A percentile compares a stretch with the other conserved stretches of the same genome.
These are phyloP conservation scores for Elymnias hypermnestra DNA, from an alignment of 1,140 invertebrate species.

Conservation along the genomic window DNA sequence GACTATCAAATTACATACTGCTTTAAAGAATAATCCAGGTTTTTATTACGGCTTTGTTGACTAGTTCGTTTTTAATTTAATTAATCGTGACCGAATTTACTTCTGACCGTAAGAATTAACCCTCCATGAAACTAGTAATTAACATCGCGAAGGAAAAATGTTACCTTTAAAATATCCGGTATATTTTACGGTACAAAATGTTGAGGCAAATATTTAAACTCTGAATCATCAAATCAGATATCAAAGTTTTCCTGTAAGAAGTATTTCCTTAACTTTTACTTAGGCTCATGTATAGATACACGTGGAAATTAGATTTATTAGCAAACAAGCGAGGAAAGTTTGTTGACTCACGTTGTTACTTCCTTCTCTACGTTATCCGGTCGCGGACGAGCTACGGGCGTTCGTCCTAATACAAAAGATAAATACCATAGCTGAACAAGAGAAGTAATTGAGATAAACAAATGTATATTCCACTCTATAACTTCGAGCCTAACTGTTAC, in stretches of 20 bases:
- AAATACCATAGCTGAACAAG: constrained; percentile 60
- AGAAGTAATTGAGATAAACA: constrained; percentile 65
- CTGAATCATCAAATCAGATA: neutral
- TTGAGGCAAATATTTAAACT: too few relatives aligned
- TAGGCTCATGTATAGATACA: constrained; percentile 4
- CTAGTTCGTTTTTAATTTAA: constrained; percentile 61
- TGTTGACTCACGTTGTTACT: constrained; percentile 53
- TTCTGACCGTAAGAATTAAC: constrained; percentile 46
- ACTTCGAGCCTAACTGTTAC: constrained; percentile 56
- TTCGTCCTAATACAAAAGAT: constrained; percentile 59
- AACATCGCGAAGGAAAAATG: neutral
- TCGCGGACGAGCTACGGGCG: constrained; percentile 28
- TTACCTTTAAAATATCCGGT: neutral
- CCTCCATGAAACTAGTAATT: constrained; percentile 37
- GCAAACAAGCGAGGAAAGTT: constrained; percentile 26
- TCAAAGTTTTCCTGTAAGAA: neutral
- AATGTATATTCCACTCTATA: constrained; percentile 52
- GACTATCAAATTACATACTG: constrained; percentile 3
- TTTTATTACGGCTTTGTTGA: constrained; percentile 44
- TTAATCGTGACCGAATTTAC: constrained; percentile 55
- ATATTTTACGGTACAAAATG: neutral
- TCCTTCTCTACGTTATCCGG: constrained; percentile 49
- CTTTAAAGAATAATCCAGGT: constrained; percentile 21
- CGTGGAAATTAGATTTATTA: constrained; percentile 13
- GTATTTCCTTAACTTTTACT: neutral